Evolutionary conservation across 2,797 vertebrate genomes (phyloP).

Genomic region (Tamandua tetradactyla): DNA sequence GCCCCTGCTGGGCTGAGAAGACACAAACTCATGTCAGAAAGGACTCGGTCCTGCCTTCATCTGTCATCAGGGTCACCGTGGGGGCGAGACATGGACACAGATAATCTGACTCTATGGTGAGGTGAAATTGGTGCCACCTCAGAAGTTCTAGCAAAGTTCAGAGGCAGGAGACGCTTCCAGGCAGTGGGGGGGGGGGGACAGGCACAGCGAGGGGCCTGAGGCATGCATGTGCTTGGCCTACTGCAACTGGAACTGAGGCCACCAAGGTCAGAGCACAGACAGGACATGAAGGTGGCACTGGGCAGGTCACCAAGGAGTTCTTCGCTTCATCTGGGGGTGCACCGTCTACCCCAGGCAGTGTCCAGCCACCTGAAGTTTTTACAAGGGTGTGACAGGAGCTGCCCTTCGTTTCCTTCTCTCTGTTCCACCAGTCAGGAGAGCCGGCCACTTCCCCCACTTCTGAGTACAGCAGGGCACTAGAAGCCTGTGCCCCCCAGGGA

Average conservation of each 20-base stretch:
- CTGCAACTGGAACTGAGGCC: no score
- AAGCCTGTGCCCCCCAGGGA: neutral
- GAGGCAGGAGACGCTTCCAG: neutral
- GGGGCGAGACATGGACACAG: neutral
- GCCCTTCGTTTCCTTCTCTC: neutral
- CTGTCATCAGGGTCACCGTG: fast-evolving
- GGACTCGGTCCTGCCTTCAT: fast-evolving
- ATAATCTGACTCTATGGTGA: fast-evolving
- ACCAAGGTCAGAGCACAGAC: no score
- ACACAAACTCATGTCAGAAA: neutral
- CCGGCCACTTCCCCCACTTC: neutral
- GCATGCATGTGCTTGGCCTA: no score
- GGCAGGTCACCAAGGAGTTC: no score
- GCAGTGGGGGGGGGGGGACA: fast-evolving
- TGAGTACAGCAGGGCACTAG: no score
- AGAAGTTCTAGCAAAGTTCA: neutral
- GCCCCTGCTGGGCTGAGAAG: neutral
- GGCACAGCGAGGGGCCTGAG: neutral
- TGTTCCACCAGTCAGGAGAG: neutral
- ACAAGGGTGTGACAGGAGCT: neutral
- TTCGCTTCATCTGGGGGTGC: no score
- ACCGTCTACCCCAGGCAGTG: no score
- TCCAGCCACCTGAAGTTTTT: no score
- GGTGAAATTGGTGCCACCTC: neutral
- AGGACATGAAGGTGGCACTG: no score